Conservation (phyloP, 1,140 invertebrate genomes). For the Pissodes strobi region DNA sequence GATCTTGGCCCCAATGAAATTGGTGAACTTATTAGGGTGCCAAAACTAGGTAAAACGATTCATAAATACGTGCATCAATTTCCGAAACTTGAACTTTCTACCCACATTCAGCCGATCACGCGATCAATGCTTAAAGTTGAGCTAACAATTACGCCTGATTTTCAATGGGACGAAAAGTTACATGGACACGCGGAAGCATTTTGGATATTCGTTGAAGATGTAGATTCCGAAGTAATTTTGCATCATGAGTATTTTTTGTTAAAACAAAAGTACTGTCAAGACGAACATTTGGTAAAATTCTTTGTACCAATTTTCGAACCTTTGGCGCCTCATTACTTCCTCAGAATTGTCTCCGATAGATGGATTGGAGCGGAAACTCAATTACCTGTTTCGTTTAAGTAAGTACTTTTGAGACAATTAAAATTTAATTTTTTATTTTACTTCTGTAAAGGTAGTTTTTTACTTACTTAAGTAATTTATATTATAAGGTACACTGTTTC, state of each 20-base stretch:
- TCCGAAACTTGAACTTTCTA: slow-evolving; percentile 91
- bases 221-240: slow-evolving; percentile 93
- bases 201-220: slow-evolving; percentile 99
- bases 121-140: slow-evolving; percentile 92
- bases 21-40: slow-evolving; percentile 93
- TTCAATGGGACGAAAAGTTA: slow-evolving; percentile 98
- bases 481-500: no score
- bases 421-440: no score
- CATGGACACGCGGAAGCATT: slow-evolving; percentile 96
- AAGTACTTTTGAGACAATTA: no score
- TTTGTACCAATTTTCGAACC: slow-evolving; percentile 99
- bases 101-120: slow-evolving; percentile 97
- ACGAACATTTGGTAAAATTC: slow-evolving; percentile 97
- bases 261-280: slow-evolving; percentile 91
- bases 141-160: slow-evolving; percentile 98
- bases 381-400: slow-evolving; percentile 90
- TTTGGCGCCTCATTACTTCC: slow-evolving; percentile 96
- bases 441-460: no score
- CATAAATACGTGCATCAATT: slow-evolving; percentile 98
- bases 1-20: slow-evolving; percentile 97
- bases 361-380: slow-evolving; percentile 96
- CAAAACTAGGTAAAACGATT: slow-evolving; percentile 96
- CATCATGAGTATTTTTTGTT: slow-evolving; percentile 98
- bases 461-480: no score
- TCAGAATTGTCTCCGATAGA: slow-evolving; percentile 77